These are phyloP conservation scores for Gymnocheta viridis DNA, from an alignment of 2,888 invertebrate genomes.

Conservation along the genomic window DNA sequence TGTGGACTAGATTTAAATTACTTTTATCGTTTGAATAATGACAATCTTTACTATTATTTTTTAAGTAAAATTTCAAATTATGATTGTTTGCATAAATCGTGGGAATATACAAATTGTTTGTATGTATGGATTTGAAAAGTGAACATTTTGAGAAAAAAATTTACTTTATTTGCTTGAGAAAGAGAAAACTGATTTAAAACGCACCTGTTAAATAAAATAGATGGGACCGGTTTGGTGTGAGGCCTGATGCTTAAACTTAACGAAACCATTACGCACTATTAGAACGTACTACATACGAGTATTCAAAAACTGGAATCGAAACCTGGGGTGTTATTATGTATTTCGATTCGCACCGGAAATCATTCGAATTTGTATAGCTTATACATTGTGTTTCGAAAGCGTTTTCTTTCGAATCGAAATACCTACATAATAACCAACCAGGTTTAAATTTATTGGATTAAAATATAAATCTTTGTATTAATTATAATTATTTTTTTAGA, in stretches of 20 bases:
- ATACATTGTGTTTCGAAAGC: too few relatives aligned
- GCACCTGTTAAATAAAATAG: constrained; percentile 7
- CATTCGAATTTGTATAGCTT: too few relatives aligned
- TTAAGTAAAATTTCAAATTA: constrained; percentile 20
- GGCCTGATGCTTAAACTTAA: background rate
- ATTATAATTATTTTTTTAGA: too few relatives aligned
- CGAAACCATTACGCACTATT: background rate
- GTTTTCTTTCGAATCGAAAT: too few relatives aligned
- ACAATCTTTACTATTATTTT: constrained; percentile 26
- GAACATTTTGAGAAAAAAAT: constrained; percentile 1
- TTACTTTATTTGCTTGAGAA: background rate
- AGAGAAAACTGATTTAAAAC: background rate
- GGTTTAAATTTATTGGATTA: too few relatives aligned
- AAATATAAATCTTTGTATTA: too few relatives aligned
- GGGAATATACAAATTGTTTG: constrained; percentile 26
- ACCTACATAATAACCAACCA: too few relatives aligned
- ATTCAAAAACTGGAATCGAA: too few relatives aligned
- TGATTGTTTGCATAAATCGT: constrained; percentile 45
- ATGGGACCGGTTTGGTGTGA: background rate
- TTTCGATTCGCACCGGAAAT: too few relatives aligned
- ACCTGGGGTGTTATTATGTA: too few relatives aligned
- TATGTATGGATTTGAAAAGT: constrained; percentile 24
- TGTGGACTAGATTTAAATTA: constrained; percentile 27
- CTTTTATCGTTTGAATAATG: constrained; percentile 37
- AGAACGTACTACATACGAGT: too few relatives aligned